Evolutionary conservation across 2,113 vertebrate species (phyloP).

Genomic region (Oncorhynchus mykiss): DNA sequence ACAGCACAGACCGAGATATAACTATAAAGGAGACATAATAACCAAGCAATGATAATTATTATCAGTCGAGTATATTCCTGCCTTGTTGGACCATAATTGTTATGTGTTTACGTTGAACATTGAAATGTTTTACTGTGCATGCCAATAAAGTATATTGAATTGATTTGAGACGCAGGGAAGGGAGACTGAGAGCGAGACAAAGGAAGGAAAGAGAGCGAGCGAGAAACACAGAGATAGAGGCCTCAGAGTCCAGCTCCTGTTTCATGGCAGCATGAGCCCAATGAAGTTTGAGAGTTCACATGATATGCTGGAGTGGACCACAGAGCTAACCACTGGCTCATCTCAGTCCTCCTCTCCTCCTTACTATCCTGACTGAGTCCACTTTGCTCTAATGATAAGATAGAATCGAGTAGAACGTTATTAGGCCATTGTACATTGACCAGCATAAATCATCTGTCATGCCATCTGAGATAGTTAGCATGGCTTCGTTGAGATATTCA

Average conservation of each 20-base stretch:
- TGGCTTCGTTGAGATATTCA: too few relatives aligned
- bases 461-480: too few relatives aligned
- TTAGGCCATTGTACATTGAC: not conserved
- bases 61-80: too few relatives aligned
- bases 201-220: too few relatives aligned
- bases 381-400: not conserved
- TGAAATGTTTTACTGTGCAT: too few relatives aligned
- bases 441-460: not conserved
- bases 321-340: not conserved
- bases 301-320: not conserved
- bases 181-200: too few relatives aligned
- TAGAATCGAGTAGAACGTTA: too few relatives aligned
- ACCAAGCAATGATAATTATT: too few relatives aligned
- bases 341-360: not conserved
- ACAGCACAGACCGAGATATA: constrained; percentile 9
- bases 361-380: not conserved
- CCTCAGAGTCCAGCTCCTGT: not conserved
- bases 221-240: not conserved
- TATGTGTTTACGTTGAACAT: too few relatives aligned
- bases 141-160: too few relatives aligned
- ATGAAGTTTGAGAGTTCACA: not conserved
- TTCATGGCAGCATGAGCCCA: constrained; percentile 7
- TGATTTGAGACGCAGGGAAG: too few relatives aligned
- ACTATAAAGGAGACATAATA: not conserved
- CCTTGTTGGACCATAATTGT: too few relatives aligned